Evolutionary conservation across 64 coral and sea anemone genomes (phyloP), one percentile per base, ranked within the genome.

Genomic region (Catalaphyllia jardinei): DNA sequence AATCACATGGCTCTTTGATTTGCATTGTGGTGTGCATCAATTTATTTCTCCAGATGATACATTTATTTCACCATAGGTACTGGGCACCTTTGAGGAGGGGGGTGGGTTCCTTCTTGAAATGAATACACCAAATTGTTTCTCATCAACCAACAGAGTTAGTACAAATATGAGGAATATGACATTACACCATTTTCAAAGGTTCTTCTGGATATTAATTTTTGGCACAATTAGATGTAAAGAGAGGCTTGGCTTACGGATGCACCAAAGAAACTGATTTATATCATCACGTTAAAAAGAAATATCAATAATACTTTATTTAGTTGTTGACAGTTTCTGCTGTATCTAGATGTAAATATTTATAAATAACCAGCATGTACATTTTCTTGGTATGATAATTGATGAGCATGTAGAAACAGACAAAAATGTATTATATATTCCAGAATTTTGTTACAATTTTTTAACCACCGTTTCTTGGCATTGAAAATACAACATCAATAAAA

Each of bases 291-390:
- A 24, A 25, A 11, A 69, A 22, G 10, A 4, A 69, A 0, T 11
- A 69, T 29, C n/a, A n/a, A n/a, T 27, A 12, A n/a, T 72, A 72
- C 29, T 29, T 29, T 29, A 29, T 65, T 38, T 65, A 83, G 60
- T 67, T 83, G 79, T 77, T 18, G 4, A 69, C 65, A 69, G 35
- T 77, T 15, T 77, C n/a, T 49, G 49, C 35, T 77, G 20, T 30
- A 65, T 17, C 46, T 65, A 20, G 22, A 33, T 63, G 79, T 83
- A 83, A 83, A 42, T 83, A 83, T 83, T 65, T 65, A 42, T 65
- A 38, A 83, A 65, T 38, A 29, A 59, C 29, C 16, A 59, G 79
- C 60, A 24, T 83, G 31, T 65, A 83, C 60, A 83, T 83, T 83
- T 83, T 31, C 30, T n/a, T 83, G 28, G 13, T 18, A 83, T 24